Evolutionary conservation across 2,113 vertebrate species (phyloP).

Genomic region (Podarcis raffonei): DNA sequence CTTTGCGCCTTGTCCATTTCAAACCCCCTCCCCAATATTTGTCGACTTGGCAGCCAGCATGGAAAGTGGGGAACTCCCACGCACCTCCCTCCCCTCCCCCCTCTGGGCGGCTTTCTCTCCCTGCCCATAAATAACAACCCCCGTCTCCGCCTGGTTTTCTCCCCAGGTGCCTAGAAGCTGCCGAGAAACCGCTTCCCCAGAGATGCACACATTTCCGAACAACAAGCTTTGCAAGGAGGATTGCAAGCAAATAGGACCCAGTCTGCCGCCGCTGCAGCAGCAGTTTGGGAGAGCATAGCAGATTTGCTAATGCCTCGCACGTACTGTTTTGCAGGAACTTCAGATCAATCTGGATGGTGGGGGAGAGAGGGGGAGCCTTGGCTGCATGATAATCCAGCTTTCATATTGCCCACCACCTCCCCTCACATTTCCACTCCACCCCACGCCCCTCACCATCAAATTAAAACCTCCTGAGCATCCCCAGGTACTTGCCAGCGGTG

Average conservation of each 20-base stretch:
- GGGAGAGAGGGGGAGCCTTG: slow-evolving; percentile 29
- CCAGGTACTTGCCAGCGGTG: not conserved
- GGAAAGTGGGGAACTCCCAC: slow-evolving; percentile 46
- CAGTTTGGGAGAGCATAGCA: slow-evolving; percentile 16
- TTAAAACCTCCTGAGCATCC: slow-evolving; percentile 54
- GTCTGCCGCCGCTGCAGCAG: not conserved
- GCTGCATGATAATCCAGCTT: slow-evolving; percentile 25
- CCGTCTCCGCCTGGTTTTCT: accelerated
- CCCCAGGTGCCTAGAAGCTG: accelerated
- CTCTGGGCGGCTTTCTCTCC: not conserved
- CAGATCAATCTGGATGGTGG: slow-evolving; percentile 29
- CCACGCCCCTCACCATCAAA: not conserved
- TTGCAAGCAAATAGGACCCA: not conserved
- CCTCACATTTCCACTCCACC: too few relatives aligned
- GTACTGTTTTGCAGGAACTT: slow-evolving; percentile 67
- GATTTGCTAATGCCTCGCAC: slow-evolving; percentile 64
- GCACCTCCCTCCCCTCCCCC: not conserved
- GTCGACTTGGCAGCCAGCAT: slow-evolving; percentile 63
- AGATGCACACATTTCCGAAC: not conserved
- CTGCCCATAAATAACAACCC: not conserved
- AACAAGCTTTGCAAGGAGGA: not conserved
- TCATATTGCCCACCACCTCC: too few relatives aligned
- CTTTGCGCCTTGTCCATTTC: not conserved
- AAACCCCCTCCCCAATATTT: not conserved
- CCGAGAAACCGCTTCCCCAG: not conserved